Conservation (phyloP, 2,113 vertebrate species). For the Dipodomys stephensi region DNA sequence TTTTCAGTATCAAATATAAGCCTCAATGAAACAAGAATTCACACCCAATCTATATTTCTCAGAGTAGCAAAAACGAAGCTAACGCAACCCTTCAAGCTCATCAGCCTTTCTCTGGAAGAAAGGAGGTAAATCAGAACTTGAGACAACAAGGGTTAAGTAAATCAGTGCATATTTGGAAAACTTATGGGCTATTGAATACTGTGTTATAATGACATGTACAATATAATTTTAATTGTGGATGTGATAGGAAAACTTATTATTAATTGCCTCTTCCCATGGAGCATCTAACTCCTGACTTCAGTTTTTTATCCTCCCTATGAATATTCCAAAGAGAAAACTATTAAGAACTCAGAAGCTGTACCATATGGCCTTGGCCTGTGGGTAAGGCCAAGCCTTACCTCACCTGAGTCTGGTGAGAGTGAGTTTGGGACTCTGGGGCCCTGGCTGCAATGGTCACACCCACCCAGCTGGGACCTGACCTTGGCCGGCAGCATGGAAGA, state of each 20-base stretch:
- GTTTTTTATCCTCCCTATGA: not conserved
- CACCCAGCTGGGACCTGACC: no score
- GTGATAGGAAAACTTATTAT: not conserved
- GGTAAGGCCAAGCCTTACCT: no score
- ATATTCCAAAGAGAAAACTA: not conserved
- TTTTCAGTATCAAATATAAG: conserved; percentile 28
- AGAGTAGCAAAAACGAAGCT: not conserved
- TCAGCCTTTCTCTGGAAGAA: not conserved
- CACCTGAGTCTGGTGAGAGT: not conserved
- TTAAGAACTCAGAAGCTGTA: not conserved
- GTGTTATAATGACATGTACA: no score
- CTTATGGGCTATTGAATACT: no score
- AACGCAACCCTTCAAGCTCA: not conserved
- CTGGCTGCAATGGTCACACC: no score
- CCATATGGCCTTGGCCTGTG: not conserved
- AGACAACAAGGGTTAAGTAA: not conserved
- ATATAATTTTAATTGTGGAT: not conserved
- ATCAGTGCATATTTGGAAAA: no score
- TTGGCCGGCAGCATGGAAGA: no score
- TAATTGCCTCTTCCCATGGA: not conserved
- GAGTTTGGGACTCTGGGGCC: no score
- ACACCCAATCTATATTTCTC: not conserved
- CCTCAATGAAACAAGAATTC: not conserved
- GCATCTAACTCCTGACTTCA: not conserved
- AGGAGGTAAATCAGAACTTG: not conserved